Evolutionary conservation across 2,113 vertebrate species (phyloP).

Genomic region (Daphoenositta chrysoptera): DNA sequence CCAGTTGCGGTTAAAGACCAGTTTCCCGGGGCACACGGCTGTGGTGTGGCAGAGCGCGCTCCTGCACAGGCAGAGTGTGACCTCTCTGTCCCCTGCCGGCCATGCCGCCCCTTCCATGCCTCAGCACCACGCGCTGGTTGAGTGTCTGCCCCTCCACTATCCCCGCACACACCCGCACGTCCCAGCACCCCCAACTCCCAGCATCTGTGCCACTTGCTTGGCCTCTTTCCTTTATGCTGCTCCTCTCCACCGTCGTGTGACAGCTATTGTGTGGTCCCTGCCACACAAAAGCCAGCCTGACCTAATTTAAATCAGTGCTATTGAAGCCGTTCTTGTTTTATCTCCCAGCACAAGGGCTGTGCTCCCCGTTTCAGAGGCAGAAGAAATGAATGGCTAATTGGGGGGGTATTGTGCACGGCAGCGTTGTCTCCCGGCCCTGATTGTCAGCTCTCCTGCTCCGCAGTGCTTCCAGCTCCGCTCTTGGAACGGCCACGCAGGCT

Average conservation of each 20-base stretch:
- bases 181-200: neutral
- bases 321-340: constrained; percentile 62
- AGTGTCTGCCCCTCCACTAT: neutral
- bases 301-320: constrained; percentile 63
- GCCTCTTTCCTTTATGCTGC: constrained; percentile 59
- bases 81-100: neutral
- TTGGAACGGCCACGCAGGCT: neutral
- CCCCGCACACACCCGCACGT: neutral
- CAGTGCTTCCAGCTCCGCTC: neutral
- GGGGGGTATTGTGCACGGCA: constrained; percentile 33
- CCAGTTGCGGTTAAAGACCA: neutral
- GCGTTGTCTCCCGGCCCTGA: constrained; percentile 12
- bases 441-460: constrained; percentile 18
- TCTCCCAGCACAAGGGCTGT: constrained; percentile 52
- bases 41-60: neutral
- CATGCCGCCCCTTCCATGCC: neutral
- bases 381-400: constrained; percentile 65
- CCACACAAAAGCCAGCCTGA: constrained; percentile 61
- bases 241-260: constrained; percentile 44
- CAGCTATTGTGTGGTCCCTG: constrained; percentile 44
- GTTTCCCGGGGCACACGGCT: rapidly evolving
- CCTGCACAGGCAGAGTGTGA: neutral
- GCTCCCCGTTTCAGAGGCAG: constrained; percentile 41
- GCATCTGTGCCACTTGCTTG: constrained; percentile 49
- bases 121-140: neutral